Evolutionary conservation across 1,140 invertebrate genomes (phyloP).

Genomic region (Batillaria attramentaria): DNA sequence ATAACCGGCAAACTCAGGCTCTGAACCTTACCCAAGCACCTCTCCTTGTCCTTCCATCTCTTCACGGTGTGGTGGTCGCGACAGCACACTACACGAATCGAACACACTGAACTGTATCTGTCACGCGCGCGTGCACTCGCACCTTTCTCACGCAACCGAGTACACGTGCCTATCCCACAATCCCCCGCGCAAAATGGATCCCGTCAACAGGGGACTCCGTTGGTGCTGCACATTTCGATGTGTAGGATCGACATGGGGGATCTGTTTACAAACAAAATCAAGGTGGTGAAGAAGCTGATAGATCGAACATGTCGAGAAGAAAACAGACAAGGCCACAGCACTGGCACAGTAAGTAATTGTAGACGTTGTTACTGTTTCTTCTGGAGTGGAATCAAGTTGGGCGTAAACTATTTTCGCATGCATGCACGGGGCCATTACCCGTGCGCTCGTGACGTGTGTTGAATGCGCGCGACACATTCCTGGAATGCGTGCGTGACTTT

Average conservation of each 20-base stretch:
- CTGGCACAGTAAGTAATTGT: constrained; percentile 53
- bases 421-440: constrained; percentile 61
- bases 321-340: constrained; percentile 63
- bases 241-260: constrained; percentile 37
- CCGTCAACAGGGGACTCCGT: constrained; percentile 49
- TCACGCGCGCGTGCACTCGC: not conserved
- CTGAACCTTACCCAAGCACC: constrained; percentile 39
- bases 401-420: constrained; percentile 53
- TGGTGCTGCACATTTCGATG: constrained; percentile 42
- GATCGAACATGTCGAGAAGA: constrained; percentile 58
- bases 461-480: constrained; percentile 38
- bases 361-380: constrained; percentile 29
- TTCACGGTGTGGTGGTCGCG: not conserved
- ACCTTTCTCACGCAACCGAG: constrained; percentile 33
- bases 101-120: not conserved
- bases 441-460: constrained; percentile 54
- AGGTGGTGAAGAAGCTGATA: constrained; percentile 17
- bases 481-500: constrained; percentile 34
- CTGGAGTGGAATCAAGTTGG: constrained; percentile 28
- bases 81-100: not conserved
- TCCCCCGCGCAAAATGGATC: constrained; percentile 57
- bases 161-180: constrained; percentile 60
- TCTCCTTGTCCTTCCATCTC: constrained; percentile 32
- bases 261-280: constrained; percentile 44
- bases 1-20: no score